Conservation (phyloP, 2,888 invertebrate genomes). For the Pammene aurita region DNA sequence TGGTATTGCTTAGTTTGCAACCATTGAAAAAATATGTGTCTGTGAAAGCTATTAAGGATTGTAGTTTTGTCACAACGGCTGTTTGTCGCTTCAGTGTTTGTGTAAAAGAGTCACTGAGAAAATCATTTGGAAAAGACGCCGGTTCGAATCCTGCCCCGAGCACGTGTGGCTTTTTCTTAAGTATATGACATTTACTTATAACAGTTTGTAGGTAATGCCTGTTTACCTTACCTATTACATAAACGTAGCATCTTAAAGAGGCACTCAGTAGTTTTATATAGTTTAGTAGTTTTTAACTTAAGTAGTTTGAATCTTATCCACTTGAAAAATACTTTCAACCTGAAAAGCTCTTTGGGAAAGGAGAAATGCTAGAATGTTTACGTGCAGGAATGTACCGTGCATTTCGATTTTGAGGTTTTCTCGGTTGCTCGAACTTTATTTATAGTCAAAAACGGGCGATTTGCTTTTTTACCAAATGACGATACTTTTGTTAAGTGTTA, state of each 20-base stretch:
- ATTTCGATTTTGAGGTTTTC: constrained; percentile 34
- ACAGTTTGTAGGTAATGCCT: too few relatives aligned
- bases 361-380: constrained; percentile 29
- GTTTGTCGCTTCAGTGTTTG: too few relatives aligned
- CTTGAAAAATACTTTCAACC: constrained; percentile 26
- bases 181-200: too few relatives aligned
- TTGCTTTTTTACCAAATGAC: constrained; percentile 12
- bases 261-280: constrained; percentile 12
- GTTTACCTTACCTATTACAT: neutral
- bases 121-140: too few relatives aligned
- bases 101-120: too few relatives aligned
- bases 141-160: too few relatives aligned
- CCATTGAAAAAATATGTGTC: too few relatives aligned
- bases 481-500: constrained; percentile 2
- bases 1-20: too few relatives aligned
- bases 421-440: constrained; percentile 22
- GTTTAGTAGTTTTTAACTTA: constrained; percentile 20
- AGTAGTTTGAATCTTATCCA: constrained; percentile 26
- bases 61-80: too few relatives aligned
- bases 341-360: constrained; percentile 14
- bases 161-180: too few relatives aligned
- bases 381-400: constrained; percentile 24
- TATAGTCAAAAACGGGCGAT: constrained; percentile 18
- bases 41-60: too few relatives aligned
- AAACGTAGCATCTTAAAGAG: neutral